These are phyloP conservation scores for Panagrolaimus sp. DNA, from an alignment of 1,140 invertebrate genomes.

Conservation along the genomic window DNA sequence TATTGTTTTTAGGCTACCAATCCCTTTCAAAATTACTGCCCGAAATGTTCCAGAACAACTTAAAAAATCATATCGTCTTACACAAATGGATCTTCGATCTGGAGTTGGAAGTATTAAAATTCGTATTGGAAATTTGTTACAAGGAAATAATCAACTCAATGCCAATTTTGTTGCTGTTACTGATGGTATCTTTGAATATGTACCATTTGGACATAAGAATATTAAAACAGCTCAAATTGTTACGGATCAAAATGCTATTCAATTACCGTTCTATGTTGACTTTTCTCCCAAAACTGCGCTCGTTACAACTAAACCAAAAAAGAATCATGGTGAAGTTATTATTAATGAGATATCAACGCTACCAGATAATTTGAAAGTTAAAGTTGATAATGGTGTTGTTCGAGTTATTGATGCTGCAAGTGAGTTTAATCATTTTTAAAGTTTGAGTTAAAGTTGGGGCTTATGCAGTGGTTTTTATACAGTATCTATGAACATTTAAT, in stretches of 20 bases:
- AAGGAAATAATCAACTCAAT: conserved; percentile 20
- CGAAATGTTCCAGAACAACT: conserved; percentile 17
- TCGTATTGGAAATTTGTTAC: conserved; percentile 35
- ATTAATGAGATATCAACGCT: conserved; percentile 39
- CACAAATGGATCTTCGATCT: neutral
- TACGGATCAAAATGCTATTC: conserved; percentile 10
- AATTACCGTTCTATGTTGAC: conserved; percentile 39
- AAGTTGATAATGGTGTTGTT: conserved; percentile 34
- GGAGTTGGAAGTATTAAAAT: conserved; percentile 13
- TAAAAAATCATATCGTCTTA: neutral
- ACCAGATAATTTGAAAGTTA: conserved; percentile 36
- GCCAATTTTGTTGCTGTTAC: conserved; percentile 30
- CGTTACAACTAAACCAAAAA: neutral
- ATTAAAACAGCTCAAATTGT: conserved; percentile 23
- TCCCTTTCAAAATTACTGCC: conserved; percentile 10
- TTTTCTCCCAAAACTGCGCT: conserved; percentile 22
- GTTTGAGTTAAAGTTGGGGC: too few relatives aligned
- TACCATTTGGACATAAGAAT: conserved; percentile 35
- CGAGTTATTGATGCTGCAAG: conserved; percentile 34
- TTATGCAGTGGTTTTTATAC: too few relatives aligned
- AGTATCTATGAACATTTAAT: too few relatives aligned
- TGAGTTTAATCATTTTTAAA: too few relatives aligned
- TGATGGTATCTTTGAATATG: conserved; percentile 16
- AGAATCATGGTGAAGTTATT: neutral
- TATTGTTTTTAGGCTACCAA: neutral